Conservation (phyloP, 2,888 invertebrate species). For the Congeria kusceri region DNA sequence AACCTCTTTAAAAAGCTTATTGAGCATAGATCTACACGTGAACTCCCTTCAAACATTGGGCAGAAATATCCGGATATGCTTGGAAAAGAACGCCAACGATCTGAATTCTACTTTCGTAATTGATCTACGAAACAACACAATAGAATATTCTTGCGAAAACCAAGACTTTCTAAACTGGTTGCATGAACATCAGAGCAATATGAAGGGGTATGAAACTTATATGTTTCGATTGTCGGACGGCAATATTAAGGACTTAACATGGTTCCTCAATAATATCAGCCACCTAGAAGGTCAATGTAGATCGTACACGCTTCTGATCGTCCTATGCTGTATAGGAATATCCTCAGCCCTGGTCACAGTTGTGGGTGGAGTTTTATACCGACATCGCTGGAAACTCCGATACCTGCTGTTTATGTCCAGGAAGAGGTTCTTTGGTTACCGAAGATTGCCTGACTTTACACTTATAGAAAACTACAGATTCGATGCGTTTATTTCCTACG, state of each 20-base stretch:
- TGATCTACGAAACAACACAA: background rate
- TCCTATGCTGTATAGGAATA: background rate
- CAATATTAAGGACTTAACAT: background rate
- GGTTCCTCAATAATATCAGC: background rate
- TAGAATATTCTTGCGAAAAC: background rate
- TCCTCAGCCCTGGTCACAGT: background rate
- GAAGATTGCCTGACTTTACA: conserved; percentile 8
- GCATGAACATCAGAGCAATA: background rate
- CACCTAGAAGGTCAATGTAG: background rate
- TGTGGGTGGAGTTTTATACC: conserved; percentile 36
- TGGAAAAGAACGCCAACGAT: background rate
- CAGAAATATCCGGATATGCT: background rate
- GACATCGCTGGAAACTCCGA: conserved; percentile 58
- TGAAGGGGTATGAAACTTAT: too few species aligned
- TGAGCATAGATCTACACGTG: background rate
- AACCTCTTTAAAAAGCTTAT: background rate
- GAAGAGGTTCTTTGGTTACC: conserved; percentile 28
- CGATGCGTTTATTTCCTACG: conserved; percentile 46
- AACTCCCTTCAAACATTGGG: background rate
- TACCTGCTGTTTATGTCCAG: conserved; percentile 53
- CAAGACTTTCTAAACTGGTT: background rate
- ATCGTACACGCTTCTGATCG: conserved; percentile 1
- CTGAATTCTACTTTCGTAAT: background rate
- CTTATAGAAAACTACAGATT: conserved; percentile 22
- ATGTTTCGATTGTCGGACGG: background rate